Percentiles rank a stretch among this genome's conserved stretches.
Evolutionary conservation across 1,140 invertebrate species (phyloP).

Genomic region (Euura lappo): DNA sequence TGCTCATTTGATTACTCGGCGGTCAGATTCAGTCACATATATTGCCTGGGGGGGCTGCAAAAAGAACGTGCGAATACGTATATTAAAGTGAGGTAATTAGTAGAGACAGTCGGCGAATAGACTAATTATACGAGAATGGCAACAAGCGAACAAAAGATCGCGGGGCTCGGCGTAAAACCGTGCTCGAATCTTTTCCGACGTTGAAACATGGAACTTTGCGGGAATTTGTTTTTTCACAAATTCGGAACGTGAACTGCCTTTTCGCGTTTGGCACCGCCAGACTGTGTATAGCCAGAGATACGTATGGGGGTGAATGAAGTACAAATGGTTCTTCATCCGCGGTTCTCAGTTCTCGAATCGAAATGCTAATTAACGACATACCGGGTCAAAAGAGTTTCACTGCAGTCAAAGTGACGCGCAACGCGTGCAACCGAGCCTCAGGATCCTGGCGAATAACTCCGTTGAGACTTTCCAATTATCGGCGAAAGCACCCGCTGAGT

Average conservation of each 20-base stretch:
- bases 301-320: neutral
- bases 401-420: neutral
- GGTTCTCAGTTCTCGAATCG: conserved; percentile 37
- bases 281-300: neutral
- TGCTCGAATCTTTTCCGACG: conserved; percentile 26
- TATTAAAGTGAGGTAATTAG: conserved; percentile 51
- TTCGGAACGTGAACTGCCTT: neutral
- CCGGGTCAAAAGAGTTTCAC: conserved; percentile 13
- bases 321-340: neutral
- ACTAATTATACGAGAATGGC: conserved; percentile 57
- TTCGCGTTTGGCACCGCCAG: neutral
- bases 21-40: no score
- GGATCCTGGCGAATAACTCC: neutral
- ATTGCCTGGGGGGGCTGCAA: no score
- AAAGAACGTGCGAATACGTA: neutral
- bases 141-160: conserved; percentile 49
- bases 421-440: neutral
- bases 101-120: conserved; percentile 49
- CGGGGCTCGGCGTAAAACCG: conserved; percentile 15
- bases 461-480: neutral
- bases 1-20: no score
- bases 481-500: neutral
- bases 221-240: neutral
- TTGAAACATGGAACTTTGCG: neutral
- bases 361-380: conserved; percentile 52